Percentiles rank a stretch among this genome's conserved stretches.
phyloP scores from a whole-genome alignment of 1,140 invertebrate genomes.

The Hirudo medicinalis region DNA sequence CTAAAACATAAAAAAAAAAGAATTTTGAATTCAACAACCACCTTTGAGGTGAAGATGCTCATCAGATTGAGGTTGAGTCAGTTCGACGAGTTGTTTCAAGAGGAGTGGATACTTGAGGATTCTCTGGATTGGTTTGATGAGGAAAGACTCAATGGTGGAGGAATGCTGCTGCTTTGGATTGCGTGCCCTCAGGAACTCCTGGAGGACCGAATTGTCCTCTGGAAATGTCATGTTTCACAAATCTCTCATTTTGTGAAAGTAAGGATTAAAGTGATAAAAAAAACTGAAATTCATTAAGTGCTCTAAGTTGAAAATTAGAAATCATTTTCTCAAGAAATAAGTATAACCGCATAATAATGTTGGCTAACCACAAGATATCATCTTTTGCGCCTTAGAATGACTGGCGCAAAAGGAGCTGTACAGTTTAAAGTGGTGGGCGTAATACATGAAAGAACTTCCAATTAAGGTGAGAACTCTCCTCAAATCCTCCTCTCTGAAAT shows the following conservation, averaged over 20 bases:
- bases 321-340: too few species aligned
- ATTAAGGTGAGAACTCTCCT: slow-evolving; percentile 75
- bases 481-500: slow-evolving; percentile 11
- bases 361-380: slow-evolving; percentile 85
- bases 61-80: slow-evolving; percentile 77
- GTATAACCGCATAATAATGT: too few species aligned
- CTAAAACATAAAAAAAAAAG: too few species aligned
- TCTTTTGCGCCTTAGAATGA: slow-evolving; percentile 96
- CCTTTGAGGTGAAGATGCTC: slow-evolving; percentile 77
- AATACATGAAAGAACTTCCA: slow-evolving; percentile 89
- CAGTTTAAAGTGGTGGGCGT: slow-evolving; percentile 95
- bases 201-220: slow-evolving; percentile 85
- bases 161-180: slow-evolving; percentile 92
- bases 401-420: slow-evolving; percentile 98
- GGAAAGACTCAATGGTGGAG: slow-evolving; percentile 86
- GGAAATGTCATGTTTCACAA: slow-evolving; percentile 6
- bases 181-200: slow-evolving; percentile 79
- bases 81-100: slow-evolving; percentile 80
- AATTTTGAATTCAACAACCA: slow-evolving; percentile 24
- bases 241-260: too few species aligned
- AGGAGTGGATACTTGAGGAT: slow-evolving; percentile 94
- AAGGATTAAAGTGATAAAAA: too few species aligned
- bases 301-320: too few species aligned
- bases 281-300: too few species aligned
- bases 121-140: slow-evolving; percentile 96